Percentiles rank a stretch among this genome's conserved stretches.
Evolutionary conservation across 2,113 vertebrate genomes (phyloP).

Genomic region (Gymnorhina tibicen): DNA sequence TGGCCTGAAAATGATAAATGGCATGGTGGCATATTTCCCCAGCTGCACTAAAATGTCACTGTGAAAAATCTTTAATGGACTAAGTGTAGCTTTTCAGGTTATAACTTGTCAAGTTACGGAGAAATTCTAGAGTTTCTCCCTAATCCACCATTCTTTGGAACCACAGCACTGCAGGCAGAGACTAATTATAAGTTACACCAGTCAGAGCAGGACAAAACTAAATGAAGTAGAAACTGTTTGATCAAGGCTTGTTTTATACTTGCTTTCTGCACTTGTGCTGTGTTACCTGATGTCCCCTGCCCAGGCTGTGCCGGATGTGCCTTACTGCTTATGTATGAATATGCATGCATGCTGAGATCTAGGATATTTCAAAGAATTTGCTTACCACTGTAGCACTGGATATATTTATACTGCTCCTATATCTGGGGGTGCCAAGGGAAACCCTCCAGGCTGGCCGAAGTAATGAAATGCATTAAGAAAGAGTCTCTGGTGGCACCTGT

Average conservation of each 20-base stretch:
- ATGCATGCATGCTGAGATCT: neutral
- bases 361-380: neutral
- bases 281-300: constrained; percentile 28
- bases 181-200: constrained; percentile 93
- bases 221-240: constrained; percentile 83
- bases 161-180: constrained; percentile 83
- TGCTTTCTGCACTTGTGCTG: constrained; percentile 29
- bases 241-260: constrained; percentile 68
- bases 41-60: constrained; percentile 97
- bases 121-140: constrained; percentile 90
- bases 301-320: neutral
- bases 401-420: neutral
- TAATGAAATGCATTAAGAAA: neutral
- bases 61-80: constrained; percentile 98
- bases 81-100: constrained; percentile 99
- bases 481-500: neutral
- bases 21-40: constrained; percentile 85
- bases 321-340: neutral
- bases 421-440: neutral
- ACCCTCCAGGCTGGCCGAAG: neutral
- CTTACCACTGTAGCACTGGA: neutral
- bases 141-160: constrained; percentile 82
- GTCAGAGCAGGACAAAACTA: constrained; percentile 81
- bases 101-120: constrained; percentile 93
- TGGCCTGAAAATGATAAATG: constrained; percentile 94